Evolutionary conservation across 2,888 invertebrate genomes (phyloP), one percentile per base, ranked within the genome.

Genomic region (Nomada fucata): DNA sequence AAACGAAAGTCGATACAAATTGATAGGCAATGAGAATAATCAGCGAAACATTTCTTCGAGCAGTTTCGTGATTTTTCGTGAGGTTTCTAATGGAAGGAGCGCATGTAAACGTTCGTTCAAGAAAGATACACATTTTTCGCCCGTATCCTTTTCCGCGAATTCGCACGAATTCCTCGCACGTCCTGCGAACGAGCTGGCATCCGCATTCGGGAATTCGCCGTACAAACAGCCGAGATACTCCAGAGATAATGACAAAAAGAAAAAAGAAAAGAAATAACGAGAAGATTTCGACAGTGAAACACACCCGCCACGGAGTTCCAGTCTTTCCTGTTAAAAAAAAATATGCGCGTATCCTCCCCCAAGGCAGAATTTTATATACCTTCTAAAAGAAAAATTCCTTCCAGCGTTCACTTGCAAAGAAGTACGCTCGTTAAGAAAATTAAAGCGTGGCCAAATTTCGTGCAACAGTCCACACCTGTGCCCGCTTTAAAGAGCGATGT

Each of bases 81-180:
- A 61, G 15, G 60, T 55, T 64, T 59, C 52, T 60, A 73, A 77
- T 57, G 60, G 73, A 47, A 72, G 42, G 55, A n/a, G 26, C 18
- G 4, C 29, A 61, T 57, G 67, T 59, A 52, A 71, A 50, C 53
- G 65, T 60, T 57, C 71, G 26, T 15, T 47, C 63, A 50, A 65
- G 47, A 42, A 83, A 63, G 76, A 65, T 69, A 64, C 82, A 73
- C 68, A 70, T 79, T 77, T 83, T 53, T 79, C 74, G 73, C 50
- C 55, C 63, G 72, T 53, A 76, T 83, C 84, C 83, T 81, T 77
- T 83, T 85, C 84, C 75, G 63, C 80, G 84, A 85, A 85, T 85
- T 83, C 85, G 80, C 87, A 82, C 86, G 88, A 88, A 88, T 88
- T 88, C 88, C 83, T 74, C 61, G 85, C 88, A 88, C 86, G 88